A percentile compares a stretch with the other conserved stretches of the same genome.
Evolutionary conservation across 2,113 vertebrate species (phyloP).

Genomic region (Eurypyga helias): DNA sequence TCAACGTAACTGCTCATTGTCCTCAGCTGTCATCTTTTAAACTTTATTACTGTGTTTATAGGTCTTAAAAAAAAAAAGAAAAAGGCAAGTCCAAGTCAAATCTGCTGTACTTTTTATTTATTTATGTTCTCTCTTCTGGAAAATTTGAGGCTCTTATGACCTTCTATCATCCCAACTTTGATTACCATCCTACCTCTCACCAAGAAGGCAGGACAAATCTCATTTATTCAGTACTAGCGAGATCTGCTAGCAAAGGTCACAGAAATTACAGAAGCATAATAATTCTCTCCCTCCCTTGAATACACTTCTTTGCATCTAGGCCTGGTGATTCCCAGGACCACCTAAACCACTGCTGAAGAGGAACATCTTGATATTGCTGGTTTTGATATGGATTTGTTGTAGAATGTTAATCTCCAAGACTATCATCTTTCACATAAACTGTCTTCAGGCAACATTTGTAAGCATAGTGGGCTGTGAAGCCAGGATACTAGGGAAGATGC

Average conservation of each 20-base stretch:
- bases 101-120: not conserved
- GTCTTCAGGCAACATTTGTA: not conserved
- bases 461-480: not conserved
- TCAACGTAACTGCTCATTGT: not conserved
- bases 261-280: not conserved
- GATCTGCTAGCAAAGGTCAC: not conserved
- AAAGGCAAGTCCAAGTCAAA: not conserved
- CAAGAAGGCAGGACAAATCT: not conserved
- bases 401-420: not conserved
- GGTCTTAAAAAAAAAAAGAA: not conserved
- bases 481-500: not conserved
- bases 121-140: not conserved
- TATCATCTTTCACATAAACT: not conserved
- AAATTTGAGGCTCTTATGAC: not conserved
- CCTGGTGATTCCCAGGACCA: not conserved
- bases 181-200: conserved; percentile 1
- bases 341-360: not conserved
- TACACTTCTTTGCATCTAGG: not conserved
- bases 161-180: not conserved
- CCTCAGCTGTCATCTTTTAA: not conserved
- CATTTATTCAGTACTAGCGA: not conserved
- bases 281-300: not conserved
- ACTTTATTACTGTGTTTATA: not conserved
- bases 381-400: not conserved
- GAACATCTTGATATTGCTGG: not conserved